phyloP scores from a whole-genome alignment of 2,888 invertebrate species.

The Ethmia dodecea region DNA sequence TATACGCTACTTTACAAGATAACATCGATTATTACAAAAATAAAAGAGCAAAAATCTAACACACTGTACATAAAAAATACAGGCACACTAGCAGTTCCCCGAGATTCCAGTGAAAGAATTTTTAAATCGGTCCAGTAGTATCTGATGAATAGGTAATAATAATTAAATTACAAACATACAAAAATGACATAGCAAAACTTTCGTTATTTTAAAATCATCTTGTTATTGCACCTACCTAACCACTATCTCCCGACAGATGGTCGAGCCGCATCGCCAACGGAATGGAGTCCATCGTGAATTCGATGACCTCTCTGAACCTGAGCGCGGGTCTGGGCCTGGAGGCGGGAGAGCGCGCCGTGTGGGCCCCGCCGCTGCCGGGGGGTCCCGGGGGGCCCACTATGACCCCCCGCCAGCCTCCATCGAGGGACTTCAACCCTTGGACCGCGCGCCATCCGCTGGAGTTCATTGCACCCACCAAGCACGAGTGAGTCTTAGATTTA shows the following conservation, averaged over 20 bases:
- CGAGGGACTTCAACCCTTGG: constrained; percentile 62
- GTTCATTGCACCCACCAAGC: constrained; percentile 44
- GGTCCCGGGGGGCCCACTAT: constrained; percentile 11
- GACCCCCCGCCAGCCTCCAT: constrained; percentile 23
- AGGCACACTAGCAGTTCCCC: too few species aligned
- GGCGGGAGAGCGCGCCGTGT: constrained; percentile 36
- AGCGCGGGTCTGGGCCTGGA: constrained; percentile 26
- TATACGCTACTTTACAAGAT: too few species aligned
- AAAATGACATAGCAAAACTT: too few species aligned
- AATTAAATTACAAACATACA: too few species aligned
- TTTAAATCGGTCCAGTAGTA: too few species aligned
- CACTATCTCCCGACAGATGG: constrained; percentile 31
- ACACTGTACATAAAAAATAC: too few species aligned
- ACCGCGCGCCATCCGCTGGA: constrained; percentile 59
- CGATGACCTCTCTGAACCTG: constrained; percentile 38
- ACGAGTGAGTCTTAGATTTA: constrained; percentile 32
- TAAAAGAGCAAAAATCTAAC: too few species aligned
- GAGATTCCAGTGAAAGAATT: too few species aligned
- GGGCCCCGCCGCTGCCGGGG: constrained; percentile 34
- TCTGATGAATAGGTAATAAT: too few species aligned
- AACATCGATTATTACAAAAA: too few species aligned
- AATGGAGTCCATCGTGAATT: constrained; percentile 41
- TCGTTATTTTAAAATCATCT: too few species aligned
- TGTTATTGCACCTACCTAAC: too few species aligned
- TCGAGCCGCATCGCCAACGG: constrained; percentile 35